Conservation (phyloP, 2,888 invertebrate species). For the Dendrolimus pini region DNA sequence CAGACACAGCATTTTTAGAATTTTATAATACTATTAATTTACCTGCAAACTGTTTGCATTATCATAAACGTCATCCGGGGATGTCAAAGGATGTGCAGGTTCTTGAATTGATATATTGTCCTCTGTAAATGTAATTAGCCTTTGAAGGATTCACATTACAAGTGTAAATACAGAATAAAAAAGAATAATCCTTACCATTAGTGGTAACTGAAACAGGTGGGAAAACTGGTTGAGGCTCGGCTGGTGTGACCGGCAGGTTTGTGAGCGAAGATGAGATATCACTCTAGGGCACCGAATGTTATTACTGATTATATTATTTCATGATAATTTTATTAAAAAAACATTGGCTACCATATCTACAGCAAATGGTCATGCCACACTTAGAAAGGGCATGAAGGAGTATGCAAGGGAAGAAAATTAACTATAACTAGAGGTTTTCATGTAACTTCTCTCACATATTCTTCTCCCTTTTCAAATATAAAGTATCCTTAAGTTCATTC, state of each 20-base stretch:
- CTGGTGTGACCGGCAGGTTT: slow-evolving; percentile 34
- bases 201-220: slow-evolving; percentile 19
- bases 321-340: too few species aligned
- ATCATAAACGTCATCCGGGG: slow-evolving; percentile 76
- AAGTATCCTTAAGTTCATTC: too few species aligned
- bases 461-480: too few species aligned
- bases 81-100: slow-evolving; percentile 84
- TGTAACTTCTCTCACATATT: too few species aligned
- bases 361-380: too few species aligned
- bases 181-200: slow-evolving; percentile 22
- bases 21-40: not conserved
- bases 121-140: slow-evolving; percentile 18
- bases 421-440: not conserved
- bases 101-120: slow-evolving; percentile 35
- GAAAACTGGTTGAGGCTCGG: slow-evolving; percentile 37
- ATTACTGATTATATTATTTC: too few species aligned
- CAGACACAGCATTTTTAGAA: too few species aligned
- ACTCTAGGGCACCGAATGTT: slow-evolving; percentile 24
- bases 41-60: slow-evolving; percentile 74
- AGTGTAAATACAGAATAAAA: too few species aligned
- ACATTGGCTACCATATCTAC: too few species aligned
- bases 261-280: slow-evolving; percentile 39
- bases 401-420: slow-evolving; percentile 14
- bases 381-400: too few species aligned
- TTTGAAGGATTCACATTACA: too few species aligned